These are phyloP conservation scores for Xyrauchen texanus DNA, from an alignment of 2,113 vertebrate species.

Conservation along the genomic window DNA sequence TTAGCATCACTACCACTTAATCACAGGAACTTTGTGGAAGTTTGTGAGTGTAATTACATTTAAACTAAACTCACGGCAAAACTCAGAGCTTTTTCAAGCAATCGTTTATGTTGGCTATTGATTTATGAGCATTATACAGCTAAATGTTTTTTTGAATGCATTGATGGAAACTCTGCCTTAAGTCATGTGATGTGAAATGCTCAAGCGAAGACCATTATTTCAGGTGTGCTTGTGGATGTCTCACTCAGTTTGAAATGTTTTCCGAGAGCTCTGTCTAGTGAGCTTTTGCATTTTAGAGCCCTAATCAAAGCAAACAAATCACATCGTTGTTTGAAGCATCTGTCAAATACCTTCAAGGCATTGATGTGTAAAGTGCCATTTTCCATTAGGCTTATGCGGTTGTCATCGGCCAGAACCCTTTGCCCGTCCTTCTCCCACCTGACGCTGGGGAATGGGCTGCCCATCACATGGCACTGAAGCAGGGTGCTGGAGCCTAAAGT, in stretches of 20 bases:
- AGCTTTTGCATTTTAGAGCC: slow-evolving; percentile 20
- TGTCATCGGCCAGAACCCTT: slow-evolving; percentile 73
- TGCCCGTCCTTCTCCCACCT: slow-evolving; percentile 88
- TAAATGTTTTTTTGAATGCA: slow-evolving; percentile 4
- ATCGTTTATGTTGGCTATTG: slow-evolving; percentile 27
- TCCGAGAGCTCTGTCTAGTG: slow-evolving; percentile 20
- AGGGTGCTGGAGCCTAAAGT: slow-evolving; percentile 70
- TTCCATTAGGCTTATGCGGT: slow-evolving; percentile 80
- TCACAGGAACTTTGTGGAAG: slow-evolving; percentile 57
- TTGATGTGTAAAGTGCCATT: slow-evolving; percentile 86
- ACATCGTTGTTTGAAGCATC: slow-evolving; percentile 25
- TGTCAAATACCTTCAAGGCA: slow-evolving; percentile 76
- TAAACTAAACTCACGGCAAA: not conserved
- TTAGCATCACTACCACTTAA: slow-evolving; percentile 59
- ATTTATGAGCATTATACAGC: not conserved
- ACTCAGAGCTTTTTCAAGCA: not conserved
- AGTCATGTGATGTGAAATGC: slow-evolving; percentile 53
- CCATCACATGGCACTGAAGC: slow-evolving; percentile 81
- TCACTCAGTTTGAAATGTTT: slow-evolving; percentile 32
- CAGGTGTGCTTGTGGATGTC: slow-evolving; percentile 34
- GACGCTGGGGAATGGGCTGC: slow-evolving; percentile 75
- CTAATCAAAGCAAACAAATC: slow-evolving; percentile 49
- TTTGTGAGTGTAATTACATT: slow-evolving; percentile 20
- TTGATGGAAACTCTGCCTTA: slow-evolving; percentile 52
- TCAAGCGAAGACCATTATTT: slow-evolving; percentile 28